These are phyloP conservation scores for Halichoeres trimaculatus DNA, from an alignment of 2,113 vertebrate genomes.

Conservation along the genomic window DNA sequence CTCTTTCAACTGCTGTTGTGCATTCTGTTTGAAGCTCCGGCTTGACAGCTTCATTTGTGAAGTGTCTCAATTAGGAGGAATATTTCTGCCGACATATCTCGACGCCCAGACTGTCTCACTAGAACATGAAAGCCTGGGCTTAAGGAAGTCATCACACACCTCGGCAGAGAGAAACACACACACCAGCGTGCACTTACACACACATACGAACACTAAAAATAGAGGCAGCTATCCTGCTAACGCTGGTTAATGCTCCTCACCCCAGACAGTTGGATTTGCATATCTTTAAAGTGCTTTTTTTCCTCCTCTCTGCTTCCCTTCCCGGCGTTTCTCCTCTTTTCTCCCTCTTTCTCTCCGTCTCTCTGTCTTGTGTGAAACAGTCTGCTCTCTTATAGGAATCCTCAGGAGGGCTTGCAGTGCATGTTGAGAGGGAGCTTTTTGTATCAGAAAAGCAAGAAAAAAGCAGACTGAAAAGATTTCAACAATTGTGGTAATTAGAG, in stretches of 20 bases:
- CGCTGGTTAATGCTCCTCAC: conserved; percentile 79
- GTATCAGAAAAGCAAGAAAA: conserved; percentile 62
- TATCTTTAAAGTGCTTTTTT: conserved; percentile 79
- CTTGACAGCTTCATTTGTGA: conserved; percentile 80
- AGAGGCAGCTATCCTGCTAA: conserved; percentile 78
- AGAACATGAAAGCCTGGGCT: conserved; percentile 80
- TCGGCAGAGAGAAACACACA: conserved; percentile 63
- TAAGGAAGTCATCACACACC: conserved; percentile 84
- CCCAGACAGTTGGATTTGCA: conserved; percentile 83
- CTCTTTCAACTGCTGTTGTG: conserved; percentile 65
- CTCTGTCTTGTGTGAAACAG: conserved; percentile 66
- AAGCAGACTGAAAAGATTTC: conserved; percentile 74
- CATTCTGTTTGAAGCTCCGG: conserved; percentile 75
- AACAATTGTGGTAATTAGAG: conserved; percentile 82
- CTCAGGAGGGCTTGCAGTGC: conserved; percentile 82
- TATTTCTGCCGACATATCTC: conserved; percentile 80
- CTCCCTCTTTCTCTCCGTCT: conserved; percentile 31
- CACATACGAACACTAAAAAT: conserved; percentile 79
- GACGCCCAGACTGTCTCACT: conserved; percentile 74
- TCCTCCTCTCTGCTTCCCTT: conserved; percentile 16
- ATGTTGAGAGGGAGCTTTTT: conserved; percentile 72
- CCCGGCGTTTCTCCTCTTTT: conserved; percentile 33
- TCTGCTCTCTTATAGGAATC: conserved; percentile 68
- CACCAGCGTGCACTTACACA: conserved; percentile 17
- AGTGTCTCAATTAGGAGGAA: conserved; percentile 81